These are phyloP conservation scores for Squalus acanthias DNA, from an alignment of 2,797 vertebrate species.

Conservation along the genomic window DNA sequence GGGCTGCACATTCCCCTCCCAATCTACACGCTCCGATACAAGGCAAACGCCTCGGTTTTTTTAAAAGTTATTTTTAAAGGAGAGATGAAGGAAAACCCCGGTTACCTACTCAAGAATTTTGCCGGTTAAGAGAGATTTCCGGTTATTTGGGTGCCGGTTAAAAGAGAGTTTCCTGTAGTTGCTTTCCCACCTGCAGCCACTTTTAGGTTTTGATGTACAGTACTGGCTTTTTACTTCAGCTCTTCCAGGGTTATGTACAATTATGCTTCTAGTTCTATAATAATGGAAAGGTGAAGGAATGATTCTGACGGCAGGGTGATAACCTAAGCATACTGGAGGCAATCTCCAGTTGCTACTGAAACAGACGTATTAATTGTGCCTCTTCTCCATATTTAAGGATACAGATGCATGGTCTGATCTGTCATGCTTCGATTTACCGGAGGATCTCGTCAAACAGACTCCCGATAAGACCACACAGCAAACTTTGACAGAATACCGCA, in stretches of 20 bases:
- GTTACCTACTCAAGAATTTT: too few species aligned
- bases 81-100: too few species aligned
- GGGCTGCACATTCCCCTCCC: too few species aligned
- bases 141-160: too few species aligned
- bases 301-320: not conserved
- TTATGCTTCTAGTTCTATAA: not conserved
- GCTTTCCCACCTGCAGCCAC: not conserved
- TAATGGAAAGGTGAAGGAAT: not conserved
- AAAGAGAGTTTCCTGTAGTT: too few species aligned
- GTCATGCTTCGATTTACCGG: conserved; percentile 80
- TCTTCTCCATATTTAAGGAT: conserved; percentile 61
- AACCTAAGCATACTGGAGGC: not conserved
- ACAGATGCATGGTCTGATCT: conserved; percentile 88
- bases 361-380: not conserved
- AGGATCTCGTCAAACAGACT: conserved; percentile 52
- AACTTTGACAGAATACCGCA: conserved; percentile 76
- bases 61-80: too few species aligned
- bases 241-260: not conserved
- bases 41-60: too few species aligned
- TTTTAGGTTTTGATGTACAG: not conserved
- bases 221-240: not conserved
- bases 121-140: too few species aligned
- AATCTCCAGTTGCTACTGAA: not conserved
- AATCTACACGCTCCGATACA: too few species aligned
- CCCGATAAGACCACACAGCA: conserved; percentile 45